Evolutionary conservation across 2,797 vertebrate genomes (phyloP).

Genomic region (Muscicapa comitata): DNA sequence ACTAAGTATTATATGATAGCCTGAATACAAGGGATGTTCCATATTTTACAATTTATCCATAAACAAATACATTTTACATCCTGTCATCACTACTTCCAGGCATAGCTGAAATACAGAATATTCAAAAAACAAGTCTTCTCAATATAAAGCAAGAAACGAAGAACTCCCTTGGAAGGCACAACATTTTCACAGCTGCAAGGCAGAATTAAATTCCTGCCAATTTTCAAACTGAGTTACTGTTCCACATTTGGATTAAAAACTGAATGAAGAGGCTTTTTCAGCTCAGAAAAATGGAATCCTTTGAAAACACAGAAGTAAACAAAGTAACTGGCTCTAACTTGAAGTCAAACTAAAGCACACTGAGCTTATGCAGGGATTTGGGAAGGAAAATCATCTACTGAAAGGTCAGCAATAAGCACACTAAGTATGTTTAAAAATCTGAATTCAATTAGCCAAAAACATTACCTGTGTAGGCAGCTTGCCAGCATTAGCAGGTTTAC

Average conservation of each 20-base stretch:
- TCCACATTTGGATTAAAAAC: not conserved
- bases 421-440: not conserved
- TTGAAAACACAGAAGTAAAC: not conserved
- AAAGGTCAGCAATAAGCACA: not conserved
- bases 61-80: not conserved
- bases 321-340: not conserved
- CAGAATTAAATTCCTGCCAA: not conserved
- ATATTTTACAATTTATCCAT: not conserved
- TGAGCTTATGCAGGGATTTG: not conserved
- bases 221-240: not conserved
- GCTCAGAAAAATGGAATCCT: not conserved
- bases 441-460: not conserved
- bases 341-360: not conserved
- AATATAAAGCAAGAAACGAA: not conserved
- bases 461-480: constrained; percentile 93
- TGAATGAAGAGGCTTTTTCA: not conserved
- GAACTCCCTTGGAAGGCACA: not conserved
- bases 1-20: not conserved
- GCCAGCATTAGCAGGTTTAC: constrained; percentile 96
- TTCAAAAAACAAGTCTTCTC: not conserved
- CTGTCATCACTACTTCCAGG: not conserved
- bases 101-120: not conserved
- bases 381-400: not conserved
- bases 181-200: not conserved
- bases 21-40: not conserved